Evolutionary conservation across 1,140 invertebrate genomes (phyloP).

Genomic region (Ridgeia piscesae): DNA sequence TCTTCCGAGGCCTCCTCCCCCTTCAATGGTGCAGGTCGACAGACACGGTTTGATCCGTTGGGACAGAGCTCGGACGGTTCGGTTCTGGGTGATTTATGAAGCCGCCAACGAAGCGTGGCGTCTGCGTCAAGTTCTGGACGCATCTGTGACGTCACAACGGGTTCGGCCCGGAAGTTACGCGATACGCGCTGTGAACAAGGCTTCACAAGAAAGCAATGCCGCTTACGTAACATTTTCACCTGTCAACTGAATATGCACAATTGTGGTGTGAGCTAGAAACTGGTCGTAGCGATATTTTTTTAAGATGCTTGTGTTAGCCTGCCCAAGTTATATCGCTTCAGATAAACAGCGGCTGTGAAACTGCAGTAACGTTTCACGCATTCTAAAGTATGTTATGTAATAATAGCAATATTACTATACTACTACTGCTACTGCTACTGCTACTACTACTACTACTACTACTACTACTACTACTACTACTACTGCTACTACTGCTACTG

Average conservation of each 20-base stretch:
- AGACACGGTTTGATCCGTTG: not conserved
- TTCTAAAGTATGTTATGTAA: no score
- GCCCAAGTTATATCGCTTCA: not conserved
- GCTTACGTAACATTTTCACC: not conserved
- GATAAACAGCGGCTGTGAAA: not conserved
- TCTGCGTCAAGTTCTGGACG: not conserved
- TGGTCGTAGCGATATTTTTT: not conserved
- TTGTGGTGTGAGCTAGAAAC: not conserved
- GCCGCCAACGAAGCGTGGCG: not conserved
- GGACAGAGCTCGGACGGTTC: not conserved
- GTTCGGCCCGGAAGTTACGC: slow-evolving; percentile 4
- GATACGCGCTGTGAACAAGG: slow-evolving; percentile 7
- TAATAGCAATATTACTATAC: not conserved
- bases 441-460: not conserved
- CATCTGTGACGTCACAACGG: not conserved
- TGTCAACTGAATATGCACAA: not conserved
- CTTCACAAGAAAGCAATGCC: not conserved
- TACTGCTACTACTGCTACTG: no score
- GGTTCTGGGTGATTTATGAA: not conserved
- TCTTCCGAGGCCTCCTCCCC: not conserved
- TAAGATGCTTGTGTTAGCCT: no score
- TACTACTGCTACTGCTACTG: no score
- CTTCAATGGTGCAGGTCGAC: not conserved
- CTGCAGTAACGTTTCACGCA: not conserved
- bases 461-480: no score